Percentiles rank a stretch among this genome's conserved stretches.
These are phyloP conservation scores for Solenopsis fugax DNA, from an alignment of 1,140 invertebrate genomes.

Conservation along the genomic window DNA sequence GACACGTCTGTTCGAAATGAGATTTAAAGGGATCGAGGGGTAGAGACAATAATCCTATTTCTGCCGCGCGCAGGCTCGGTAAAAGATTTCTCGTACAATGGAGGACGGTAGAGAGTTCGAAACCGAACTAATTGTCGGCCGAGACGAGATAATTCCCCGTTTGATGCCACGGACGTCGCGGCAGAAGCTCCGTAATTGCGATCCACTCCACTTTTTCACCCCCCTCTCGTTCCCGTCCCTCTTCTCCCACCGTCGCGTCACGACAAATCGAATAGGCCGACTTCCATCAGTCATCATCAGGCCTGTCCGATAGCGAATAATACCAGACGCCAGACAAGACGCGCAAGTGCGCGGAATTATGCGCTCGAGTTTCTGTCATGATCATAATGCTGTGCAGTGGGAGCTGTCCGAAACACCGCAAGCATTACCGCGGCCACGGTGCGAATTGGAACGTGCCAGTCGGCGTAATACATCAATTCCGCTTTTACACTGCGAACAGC, in stretches of 20 bases:
- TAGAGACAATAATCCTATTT: constrained; percentile 39
- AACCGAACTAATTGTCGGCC: constrained; percentile 61
- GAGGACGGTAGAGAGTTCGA: constrained; percentile 37
- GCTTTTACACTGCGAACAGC: constrained; percentile 59
- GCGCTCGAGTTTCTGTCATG: constrained; percentile 62
- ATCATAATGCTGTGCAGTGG: constrained; percentile 53
- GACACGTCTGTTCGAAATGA: constrained; percentile 59
- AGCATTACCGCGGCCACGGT: constrained; percentile 27
- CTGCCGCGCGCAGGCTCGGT: constrained; percentile 44
- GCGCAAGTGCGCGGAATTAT: constrained; percentile 58
- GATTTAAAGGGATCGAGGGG: constrained; percentile 60
- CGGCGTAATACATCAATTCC: constrained; percentile 58
- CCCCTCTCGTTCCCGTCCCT: background rate
- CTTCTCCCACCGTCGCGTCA: background rate
- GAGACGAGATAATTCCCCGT: constrained; percentile 62
- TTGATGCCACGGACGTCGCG: constrained; percentile 52
- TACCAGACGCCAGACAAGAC: constrained; percentile 58
- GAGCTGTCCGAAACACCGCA: constrained; percentile 57
- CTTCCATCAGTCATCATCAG: constrained; percentile 65
- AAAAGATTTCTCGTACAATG: constrained; percentile 55
- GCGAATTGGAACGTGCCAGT: constrained; percentile 33
- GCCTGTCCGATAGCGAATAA: constrained; percentile 53
- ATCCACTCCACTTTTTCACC: constrained; percentile 57
- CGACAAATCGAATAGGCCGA: constrained; percentile 57
- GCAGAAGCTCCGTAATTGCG: constrained; percentile 54